Evolutionary conservation across 2,113 vertebrate species (phyloP), one percentile per base, ranked within the genome.

Genomic region (Rhinoptilus africanus): DNA sequence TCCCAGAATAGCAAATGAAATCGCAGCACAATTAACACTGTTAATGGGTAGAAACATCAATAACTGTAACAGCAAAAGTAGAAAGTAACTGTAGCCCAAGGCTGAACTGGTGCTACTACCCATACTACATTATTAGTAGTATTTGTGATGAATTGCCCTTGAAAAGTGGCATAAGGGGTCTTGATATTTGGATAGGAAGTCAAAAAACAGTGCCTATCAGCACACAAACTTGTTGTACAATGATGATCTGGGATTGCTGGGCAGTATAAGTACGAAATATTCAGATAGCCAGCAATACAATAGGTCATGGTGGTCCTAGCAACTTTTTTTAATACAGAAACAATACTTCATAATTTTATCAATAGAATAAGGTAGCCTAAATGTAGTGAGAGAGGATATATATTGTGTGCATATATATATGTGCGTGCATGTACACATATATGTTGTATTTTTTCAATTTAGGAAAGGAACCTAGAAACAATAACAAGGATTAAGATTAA

Each of bases 221-320:
- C 14, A 47, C 32, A 43, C 12, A 82, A 35, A 81, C 8, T 26
- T 23, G 7, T 27, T 79, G 13, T 20, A 15, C 17, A 68, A 2
- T 0, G 2, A n/a, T 66, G 37, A 50, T 73, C 37, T 59, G n/a
- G 22, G 24, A 59, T 57, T 69, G 64, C 23, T 71, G 35, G 15
- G 17, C 10, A 80, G 19, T 28, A 21, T 10, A 50, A 53, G 10
- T 73, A 9, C 12, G 68, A 83, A 81, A 24, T 51, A 17, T 56
- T 77, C 20, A 32, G 34, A 51, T 13, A 76, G 32, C 26, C 48
- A 77, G 17, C 30, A 87, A 64, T 69, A 11, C 0, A 0, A 56
- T 5, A 26, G 9, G 5, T 57, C 64, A 41, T 0, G 1, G 50
- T 22, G 39, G 62, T 10, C 34, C 15, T 39, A 12, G 23, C 1